These are phyloP conservation scores for Nezara viridula DNA, from an alignment of 2,888 invertebrate species.

Conservation along the genomic window DNA sequence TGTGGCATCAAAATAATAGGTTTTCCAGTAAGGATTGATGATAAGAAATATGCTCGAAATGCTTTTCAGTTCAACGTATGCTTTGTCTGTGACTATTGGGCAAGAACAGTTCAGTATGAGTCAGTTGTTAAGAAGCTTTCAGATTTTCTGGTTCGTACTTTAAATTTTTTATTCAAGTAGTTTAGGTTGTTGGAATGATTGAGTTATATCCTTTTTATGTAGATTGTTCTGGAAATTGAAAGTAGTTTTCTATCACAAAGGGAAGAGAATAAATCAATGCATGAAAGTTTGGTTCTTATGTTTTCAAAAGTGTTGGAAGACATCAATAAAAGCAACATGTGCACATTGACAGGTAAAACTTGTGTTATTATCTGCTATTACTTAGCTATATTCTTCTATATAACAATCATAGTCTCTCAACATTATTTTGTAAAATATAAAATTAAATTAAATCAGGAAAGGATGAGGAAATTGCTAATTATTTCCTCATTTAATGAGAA, in stretches of 20 bases:
- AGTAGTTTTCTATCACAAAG: conserved; percentile 85
- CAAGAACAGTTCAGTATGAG: conserved; percentile 92
- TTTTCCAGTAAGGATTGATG: conserved; percentile 91
- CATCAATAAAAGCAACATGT: conserved; percentile 84
- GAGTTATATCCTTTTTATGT: conserved; percentile 61
- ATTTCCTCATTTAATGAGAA: neutral
- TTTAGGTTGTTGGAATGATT: neutral
- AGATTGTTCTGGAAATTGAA: conserved; percentile 89
- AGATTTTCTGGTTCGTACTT: conserved; percentile 81
- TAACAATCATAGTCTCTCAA: too few relatives aligned
- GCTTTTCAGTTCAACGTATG: conserved; percentile 96
- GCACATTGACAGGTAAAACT: conserved; percentile 77
- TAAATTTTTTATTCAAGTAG: neutral
- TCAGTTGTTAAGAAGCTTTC: conserved; percentile 94
- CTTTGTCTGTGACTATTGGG: conserved; percentile 92
- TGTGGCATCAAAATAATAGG: conserved; percentile 91
- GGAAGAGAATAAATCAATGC: conserved; percentile 68
- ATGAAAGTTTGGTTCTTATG: conserved; percentile 79
- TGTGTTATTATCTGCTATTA: too few relatives aligned
- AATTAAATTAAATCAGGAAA: too few relatives aligned
- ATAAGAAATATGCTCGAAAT: conserved; percentile 90
- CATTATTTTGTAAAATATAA: too few relatives aligned
- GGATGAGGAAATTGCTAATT: too few relatives aligned
- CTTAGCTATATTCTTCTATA: too few relatives aligned
- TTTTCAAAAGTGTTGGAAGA: conserved; percentile 84